Base-by-base conservation (phyloP, 1,140 invertebrate genomes). In the Sogatella furcifera region DNA sequence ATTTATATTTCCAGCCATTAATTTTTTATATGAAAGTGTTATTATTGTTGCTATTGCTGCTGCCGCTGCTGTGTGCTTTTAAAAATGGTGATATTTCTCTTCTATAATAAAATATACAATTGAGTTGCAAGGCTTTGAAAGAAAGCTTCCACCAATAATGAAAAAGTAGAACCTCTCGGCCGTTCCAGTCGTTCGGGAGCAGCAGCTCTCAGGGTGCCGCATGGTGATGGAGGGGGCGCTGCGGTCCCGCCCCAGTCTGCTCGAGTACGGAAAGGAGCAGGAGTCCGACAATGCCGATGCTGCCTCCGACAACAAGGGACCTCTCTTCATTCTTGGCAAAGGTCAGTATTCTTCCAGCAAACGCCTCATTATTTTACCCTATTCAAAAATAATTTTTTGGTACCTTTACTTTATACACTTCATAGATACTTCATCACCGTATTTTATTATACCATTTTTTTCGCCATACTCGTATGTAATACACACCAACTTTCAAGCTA, bases 151-250 rank as follows among this genome's bases (percentile, higher is more conserved):
- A 66, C 55, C n/a, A 67, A 67, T 71, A 69, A 71, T 70, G 52
- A 64, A 64, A 69, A 64, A 66, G 60, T 76, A 86, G 84, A 78
- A 80, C 71, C 78, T 85, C 66, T 85, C n/a, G 82, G 84, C 83
- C 82, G 71, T 84, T 85, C 69, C 84, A 85, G 81, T 79, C 77
- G 53, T 79, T 82, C 62, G 77, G 78, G 59, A 84, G 81, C 66
- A 82, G 0, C 75, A 71, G 69, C n/a, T n/a, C n/a, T n/a, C n/a
- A n/a, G 82, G 78, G 19, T 77, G 79, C 65, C 76, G 77, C 21
- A 72, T 78, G 71, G 71, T 79, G 52, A 69, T 68, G 22, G 68
- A 71, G 68, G 70, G 65, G 43, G 71, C 55, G 68, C 69, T 58
- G 60, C 70, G 38, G 2, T 53, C 59, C 24, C 5, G 22, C 10